These are phyloP conservation scores for Desmophyllum pertusum DNA, from an alignment of 92 coral and sea anemone genomes.

Conservation along the genomic window DNA sequence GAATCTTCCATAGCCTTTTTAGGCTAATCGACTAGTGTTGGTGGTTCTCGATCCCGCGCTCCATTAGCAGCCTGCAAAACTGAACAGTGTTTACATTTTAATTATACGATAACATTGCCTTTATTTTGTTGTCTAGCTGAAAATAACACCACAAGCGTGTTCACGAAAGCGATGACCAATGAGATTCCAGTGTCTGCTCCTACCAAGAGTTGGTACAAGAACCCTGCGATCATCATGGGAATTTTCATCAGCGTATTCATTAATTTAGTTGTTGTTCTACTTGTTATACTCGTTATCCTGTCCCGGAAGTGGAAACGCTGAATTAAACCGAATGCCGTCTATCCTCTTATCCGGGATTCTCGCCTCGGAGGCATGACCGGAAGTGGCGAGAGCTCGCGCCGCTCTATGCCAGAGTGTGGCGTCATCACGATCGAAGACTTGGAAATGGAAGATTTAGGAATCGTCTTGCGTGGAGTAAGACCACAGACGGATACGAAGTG, in stretches of 20 bases:
- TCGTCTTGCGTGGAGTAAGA: not conserved
- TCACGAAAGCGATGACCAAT: no score
- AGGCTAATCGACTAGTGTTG: no score
- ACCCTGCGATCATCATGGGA: conserved; percentile 19
- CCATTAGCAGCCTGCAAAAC: no score
- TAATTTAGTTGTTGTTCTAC: conserved; percentile 7
- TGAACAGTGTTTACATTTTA: no score
- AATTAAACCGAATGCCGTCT: conserved; percentile 5
- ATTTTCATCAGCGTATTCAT: conserved; percentile 12
- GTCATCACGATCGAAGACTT: conserved; percentile 1
- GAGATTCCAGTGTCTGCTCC: no score
- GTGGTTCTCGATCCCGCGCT: no score
- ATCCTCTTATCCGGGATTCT: conserved; percentile 35
- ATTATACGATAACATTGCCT: no score
- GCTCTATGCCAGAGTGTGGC: not conserved
- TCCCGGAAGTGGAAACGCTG: conserved; percentile 7
- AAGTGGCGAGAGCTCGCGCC: no score
- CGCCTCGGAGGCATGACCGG: conserved; percentile 25
- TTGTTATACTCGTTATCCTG: conserved; percentile 11
- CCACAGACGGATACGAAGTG: conserved; percentile 20
- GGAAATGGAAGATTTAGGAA: conserved; percentile 4
- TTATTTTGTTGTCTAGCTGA: no score
- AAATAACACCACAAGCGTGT: conserved; percentile 14
- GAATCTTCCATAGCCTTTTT: no score
- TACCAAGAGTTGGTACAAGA: no score